Percentiles rank a stretch among this genome's conserved stretches.
These are phyloP conservation scores for Corythornis madagascariensis DNA, from an alignment of 2,113 vertebrate species.

Conservation along the genomic window DNA sequence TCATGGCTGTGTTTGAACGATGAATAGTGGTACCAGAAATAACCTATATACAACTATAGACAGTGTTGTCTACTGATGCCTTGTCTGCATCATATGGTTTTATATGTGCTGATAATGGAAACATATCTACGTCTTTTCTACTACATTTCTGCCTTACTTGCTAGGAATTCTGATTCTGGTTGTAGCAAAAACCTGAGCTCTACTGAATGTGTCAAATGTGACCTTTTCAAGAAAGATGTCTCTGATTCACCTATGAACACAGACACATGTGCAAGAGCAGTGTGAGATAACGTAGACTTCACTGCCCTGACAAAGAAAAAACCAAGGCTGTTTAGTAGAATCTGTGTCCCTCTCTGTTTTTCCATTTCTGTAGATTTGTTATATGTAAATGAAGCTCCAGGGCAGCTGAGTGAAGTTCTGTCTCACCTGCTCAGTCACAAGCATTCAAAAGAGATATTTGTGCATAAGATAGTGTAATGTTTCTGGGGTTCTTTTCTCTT, in stretches of 20 bases:
- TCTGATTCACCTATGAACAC: not conserved
- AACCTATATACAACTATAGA: not conserved
- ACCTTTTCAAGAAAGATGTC: not conserved
- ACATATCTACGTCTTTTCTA: fast-evolving
- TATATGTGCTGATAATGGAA: too few species aligned
- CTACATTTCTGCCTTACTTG: not conserved
- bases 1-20: not conserved
- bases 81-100: not conserved
- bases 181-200: not conserved
- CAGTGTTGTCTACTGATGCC: not conserved
- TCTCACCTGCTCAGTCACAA: not conserved
- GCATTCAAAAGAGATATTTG: not conserved
- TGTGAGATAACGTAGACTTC: not conserved
- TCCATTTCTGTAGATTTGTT: not conserved
- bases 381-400: not conserved
- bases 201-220: not conserved
- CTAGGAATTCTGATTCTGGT: not conserved
- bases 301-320: not conserved
- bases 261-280: not conserved
- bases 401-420: not conserved
- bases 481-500: not conserved
- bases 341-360: not conserved
- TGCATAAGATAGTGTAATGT: fast-evolving
- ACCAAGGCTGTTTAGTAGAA: not conserved
- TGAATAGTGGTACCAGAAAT: not conserved